These are phyloP conservation scores for Sphecodes monilicornis DNA, from an alignment of 2,888 invertebrate genomes.

Conservation along the genomic window DNA sequence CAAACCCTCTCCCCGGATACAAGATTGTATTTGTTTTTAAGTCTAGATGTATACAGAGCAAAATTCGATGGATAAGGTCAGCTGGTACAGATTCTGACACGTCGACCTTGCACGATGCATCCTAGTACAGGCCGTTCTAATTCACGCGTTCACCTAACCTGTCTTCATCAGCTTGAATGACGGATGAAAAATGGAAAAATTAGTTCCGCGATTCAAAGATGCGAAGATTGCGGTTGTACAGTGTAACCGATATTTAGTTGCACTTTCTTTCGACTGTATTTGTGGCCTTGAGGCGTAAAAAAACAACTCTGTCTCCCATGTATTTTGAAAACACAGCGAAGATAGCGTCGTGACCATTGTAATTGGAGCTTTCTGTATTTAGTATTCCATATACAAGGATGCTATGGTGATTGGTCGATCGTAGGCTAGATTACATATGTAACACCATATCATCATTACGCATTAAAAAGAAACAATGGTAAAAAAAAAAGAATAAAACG, in stretches of 20 bases:
- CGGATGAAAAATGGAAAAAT: neutral
- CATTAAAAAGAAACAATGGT: slow-evolving; percentile 40
- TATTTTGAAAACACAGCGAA: neutral
- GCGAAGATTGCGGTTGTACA: neutral
- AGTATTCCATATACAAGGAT: slow-evolving; percentile 18
- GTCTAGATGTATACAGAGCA: slow-evolving; percentile 66
- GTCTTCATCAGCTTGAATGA: neutral
- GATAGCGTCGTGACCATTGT: neutral
- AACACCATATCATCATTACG: slow-evolving; percentile 74
- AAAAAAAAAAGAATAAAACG: slow-evolving; percentile 29
- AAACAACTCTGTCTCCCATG: neutral
- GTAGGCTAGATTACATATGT: slow-evolving; percentile 70
- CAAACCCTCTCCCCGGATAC: slow-evolving; percentile 59
- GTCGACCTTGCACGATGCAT: slow-evolving; percentile 29
- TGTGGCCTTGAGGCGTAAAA: slow-evolving; percentile 6
- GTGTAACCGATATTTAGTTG: neutral
- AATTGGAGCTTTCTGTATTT: neutral
- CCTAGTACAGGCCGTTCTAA: slow-evolving; percentile 24
- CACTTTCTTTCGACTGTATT: neutral
- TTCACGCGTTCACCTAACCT: neutral
- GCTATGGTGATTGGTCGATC: slow-evolving; percentile 43
- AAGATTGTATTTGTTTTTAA: slow-evolving; percentile 74
- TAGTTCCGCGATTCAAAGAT: neutral
- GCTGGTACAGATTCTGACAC: slow-evolving; percentile 43
- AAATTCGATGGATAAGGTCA: slow-evolving; percentile 54